These are phyloP conservation scores for Magallana gigas DNA, from an alignment of 1,140 invertebrate species.

Conservation along the genomic window DNA sequence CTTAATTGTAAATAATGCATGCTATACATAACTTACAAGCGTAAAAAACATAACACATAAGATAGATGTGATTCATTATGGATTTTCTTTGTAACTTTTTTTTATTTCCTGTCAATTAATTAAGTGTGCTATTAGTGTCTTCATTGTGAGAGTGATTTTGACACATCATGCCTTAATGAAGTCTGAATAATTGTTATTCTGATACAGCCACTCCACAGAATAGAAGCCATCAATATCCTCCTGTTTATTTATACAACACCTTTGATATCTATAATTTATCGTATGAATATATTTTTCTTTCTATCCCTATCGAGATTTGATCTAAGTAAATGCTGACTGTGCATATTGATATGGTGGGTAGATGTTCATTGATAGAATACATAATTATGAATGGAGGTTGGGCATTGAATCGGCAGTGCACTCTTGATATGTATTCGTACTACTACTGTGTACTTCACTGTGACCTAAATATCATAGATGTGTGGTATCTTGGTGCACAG, in stretches of 20 bases:
- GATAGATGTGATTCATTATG: not conserved
- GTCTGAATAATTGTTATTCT: not conserved
- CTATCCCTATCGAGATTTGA: not conserved
- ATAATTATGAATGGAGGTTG: constrained; percentile 14
- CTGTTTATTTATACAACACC: not conserved
- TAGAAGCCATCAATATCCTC: not conserved
- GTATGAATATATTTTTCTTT: not conserved
- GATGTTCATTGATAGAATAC: constrained; percentile 4
- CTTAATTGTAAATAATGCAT: no score
- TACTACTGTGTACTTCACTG: not conserved
- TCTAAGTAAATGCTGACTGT: constrained; percentile 18
- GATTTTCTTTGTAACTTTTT: constrained; percentile 6
- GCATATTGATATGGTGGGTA: not conserved
- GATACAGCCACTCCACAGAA: not conserved
- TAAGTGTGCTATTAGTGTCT: constrained; percentile 2
- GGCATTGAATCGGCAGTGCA: not conserved
- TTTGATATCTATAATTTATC: not conserved
- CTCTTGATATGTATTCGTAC: not conserved
- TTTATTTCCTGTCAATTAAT: constrained; percentile 25
- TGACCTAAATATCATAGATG: not conserved
- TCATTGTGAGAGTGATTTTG: not conserved
- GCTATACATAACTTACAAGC: no score
- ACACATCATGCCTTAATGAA: not conserved
- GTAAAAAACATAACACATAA: not conserved
- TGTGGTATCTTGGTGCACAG: not conserved